These are phyloP conservation scores for Phania funesta DNA, from an alignment of 2,888 invertebrate species.

Conservation along the genomic window DNA sequence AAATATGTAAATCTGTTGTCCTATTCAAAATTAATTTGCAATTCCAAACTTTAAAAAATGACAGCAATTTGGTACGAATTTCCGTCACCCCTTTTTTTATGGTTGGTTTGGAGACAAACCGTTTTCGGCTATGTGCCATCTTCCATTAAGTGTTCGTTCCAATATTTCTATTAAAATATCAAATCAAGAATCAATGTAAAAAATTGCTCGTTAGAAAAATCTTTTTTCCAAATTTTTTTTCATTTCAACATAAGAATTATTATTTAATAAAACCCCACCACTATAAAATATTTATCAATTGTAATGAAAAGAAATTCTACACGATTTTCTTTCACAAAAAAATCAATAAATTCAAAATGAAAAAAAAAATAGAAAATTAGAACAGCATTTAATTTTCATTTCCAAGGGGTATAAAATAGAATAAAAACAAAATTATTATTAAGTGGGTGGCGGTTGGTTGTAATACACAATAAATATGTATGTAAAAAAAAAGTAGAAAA, in stretches of 20 bases:
- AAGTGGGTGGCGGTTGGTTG: constrained; percentile 19
- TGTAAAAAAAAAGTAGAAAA: background rate
- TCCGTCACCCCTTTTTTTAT: too few relatives aligned
- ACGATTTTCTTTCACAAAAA: constrained; percentile 21
- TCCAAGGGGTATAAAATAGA: background rate
- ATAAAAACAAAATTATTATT: background rate
- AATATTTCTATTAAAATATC: too few relatives aligned
- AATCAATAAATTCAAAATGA: constrained; percentile 48
- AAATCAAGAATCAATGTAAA: too few relatives aligned
- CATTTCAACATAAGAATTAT: too few relatives aligned
- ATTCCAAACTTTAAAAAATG: too few relatives aligned
- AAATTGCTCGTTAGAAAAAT: too few relatives aligned
- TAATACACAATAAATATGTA: background rate
- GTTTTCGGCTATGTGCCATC: too few relatives aligned
- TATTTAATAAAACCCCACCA: background rate
- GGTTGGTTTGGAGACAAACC: too few relatives aligned
- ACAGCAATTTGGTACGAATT: too few relatives aligned
- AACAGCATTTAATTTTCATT: constrained; percentile 39
- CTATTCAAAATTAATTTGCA: too few relatives aligned
- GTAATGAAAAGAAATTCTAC: background rate
- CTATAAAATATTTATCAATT: background rate
- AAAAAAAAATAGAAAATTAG: constrained; percentile 34
- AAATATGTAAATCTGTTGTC: too few relatives aligned
- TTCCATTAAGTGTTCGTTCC: too few relatives aligned
- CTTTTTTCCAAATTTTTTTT: background rate